Conservation (phyloP, 1,140 invertebrate species). For the Trypoxylus dichotomus region DNA sequence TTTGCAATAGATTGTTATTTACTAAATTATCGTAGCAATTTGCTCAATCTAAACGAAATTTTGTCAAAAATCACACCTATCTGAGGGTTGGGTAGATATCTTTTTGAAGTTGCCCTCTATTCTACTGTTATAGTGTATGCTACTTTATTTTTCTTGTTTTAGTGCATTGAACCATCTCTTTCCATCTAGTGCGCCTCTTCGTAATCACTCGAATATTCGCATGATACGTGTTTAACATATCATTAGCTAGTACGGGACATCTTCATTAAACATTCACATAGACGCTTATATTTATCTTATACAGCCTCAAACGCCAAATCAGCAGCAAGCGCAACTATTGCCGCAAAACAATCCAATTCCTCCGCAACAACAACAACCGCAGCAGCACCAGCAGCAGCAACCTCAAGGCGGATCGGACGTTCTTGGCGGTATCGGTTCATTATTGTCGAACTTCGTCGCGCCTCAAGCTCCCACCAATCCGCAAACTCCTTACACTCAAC, state of each 20-base stretch:
- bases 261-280: not conserved
- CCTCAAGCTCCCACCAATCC: not conserved
- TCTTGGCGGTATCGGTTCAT: not conserved
- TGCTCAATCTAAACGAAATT: no score
- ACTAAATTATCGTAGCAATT: no score
- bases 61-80: no score
- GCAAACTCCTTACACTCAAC: not conserved
- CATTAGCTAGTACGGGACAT: not conserved
- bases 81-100: no score
- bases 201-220: not conserved
- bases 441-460: not conserved
- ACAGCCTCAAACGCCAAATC: conserved; percentile 36
- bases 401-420: not conserved
- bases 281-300: not conserved
- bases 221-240: not conserved
- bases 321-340: conserved; percentile 28
- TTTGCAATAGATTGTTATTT: no score
- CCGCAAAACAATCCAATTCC: not conserved
- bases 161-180: not conserved
- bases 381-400: not conserved
- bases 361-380: not conserved
- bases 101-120: no score
- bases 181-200: not conserved
- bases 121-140: no score
- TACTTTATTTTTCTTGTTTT: no score